Evolutionary conservation across 2,888 invertebrate species (phyloP).

Genomic region (Maniola hyperantus): DNA sequence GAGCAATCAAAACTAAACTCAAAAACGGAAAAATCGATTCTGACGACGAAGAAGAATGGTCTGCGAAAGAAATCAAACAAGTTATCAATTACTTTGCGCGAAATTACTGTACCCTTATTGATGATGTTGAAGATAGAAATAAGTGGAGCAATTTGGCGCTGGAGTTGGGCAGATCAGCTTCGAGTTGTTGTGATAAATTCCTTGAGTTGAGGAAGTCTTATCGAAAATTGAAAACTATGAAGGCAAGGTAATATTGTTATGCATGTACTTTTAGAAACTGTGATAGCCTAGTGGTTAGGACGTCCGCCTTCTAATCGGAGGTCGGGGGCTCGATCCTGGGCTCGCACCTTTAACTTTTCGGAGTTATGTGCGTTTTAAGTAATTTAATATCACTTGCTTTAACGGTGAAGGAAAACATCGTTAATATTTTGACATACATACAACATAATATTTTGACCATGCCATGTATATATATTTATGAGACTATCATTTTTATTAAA

Average conservation of each 20-base stretch:
- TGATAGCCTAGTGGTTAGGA: too few relatives aligned
- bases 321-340: too few relatives aligned
- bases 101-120: conserved; percentile 55
- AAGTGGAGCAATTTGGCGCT: conserved; percentile 56
- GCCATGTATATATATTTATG: too few relatives aligned
- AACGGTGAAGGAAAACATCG: too few relatives aligned
- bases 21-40: conserved; percentile 57
- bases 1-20: conserved; percentile 64
- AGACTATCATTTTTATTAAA: too few relatives aligned
- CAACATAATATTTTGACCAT: too few relatives aligned
- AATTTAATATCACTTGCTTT: too few relatives aligned
- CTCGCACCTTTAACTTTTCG: too few relatives aligned
- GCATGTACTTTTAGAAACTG: too few relatives aligned
- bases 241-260: conserved; percentile 39
- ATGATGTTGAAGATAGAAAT: conserved; percentile 48
- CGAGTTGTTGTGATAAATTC: conserved; percentile 63
- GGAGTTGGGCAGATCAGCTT: conserved; percentile 53
- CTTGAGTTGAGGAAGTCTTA: conserved; percentile 68
- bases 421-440: too few relatives aligned
- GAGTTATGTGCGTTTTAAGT: too few relatives aligned
- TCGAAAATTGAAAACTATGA: conserved; percentile 69
- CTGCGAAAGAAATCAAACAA: conserved; percentile 62
- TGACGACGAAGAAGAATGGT: conserved; percentile 63
- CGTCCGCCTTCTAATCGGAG: too few relatives aligned
- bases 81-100: conserved; percentile 60